Evolutionary conservation across 2,797 vertebrate genomes (phyloP).

Genomic region (Pipistrellus nathusii): DNA sequence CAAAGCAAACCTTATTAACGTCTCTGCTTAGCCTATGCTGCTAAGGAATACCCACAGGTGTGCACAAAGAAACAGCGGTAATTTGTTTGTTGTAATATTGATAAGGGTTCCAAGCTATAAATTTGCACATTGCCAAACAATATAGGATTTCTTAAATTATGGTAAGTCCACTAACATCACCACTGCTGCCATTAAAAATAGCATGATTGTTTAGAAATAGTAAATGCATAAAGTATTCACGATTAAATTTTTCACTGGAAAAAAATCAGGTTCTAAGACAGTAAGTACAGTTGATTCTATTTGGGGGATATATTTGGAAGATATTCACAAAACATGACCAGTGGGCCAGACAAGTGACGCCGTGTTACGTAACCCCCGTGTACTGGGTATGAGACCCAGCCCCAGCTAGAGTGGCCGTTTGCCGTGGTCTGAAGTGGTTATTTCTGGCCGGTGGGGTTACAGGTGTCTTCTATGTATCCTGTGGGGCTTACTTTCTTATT

Average conservation of each 20-base stretch:
- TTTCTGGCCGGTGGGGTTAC: background rate
- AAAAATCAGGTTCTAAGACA: background rate
- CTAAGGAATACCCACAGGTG: background rate
- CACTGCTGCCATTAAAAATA: background rate
- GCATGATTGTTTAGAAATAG: background rate
- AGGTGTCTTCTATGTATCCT: background rate
- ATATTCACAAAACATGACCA: background rate
- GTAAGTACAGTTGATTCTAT: background rate
- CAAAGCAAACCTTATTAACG: background rate
- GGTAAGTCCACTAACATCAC: background rate
- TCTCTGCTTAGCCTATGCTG: background rate
- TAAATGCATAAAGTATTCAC: background rate
- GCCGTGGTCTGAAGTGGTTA: no score
- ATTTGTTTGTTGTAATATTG: background rate
- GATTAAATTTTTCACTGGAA: background rate
- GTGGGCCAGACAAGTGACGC: background rate
- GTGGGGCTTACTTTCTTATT: background rate
- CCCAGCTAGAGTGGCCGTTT: fast-evolving
- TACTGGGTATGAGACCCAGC: background rate
- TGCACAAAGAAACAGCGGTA: background rate
- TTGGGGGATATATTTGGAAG: background rate
- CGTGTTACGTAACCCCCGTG: no score
- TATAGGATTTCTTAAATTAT: background rate
- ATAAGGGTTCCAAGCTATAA: background rate
- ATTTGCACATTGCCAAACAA: background rate